Evolutionary conservation across 2,113 vertebrate species (phyloP), one percentile per base, ranked within the genome.

Genomic region (Rhinoderma darwinii): DNA sequence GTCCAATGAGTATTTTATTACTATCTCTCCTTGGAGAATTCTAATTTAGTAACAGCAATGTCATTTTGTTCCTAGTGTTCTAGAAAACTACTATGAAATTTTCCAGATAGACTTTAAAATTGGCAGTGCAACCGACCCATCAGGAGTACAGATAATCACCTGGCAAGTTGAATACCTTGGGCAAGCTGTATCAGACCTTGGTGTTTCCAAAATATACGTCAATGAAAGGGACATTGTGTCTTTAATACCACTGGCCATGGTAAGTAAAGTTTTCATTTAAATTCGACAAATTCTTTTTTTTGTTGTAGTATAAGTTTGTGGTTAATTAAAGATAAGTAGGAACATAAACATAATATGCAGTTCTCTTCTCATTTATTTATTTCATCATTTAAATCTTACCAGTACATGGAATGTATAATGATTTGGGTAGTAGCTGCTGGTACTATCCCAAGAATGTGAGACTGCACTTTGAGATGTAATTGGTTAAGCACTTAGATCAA

Each of bases 81-180:
- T 89, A 0, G 90, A 88, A 0, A 89, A 89, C 88, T 93, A 91
- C 82, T 94, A 93, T 0, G 96, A 98, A 89, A 93, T 99, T 89
- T 93, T 99, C 92, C 97, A 98, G 93, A 95, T 99, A 83, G 97
- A 98, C 79, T 95, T 99, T 59, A 94, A 96, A 79, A 91, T 98
- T 0, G 95, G 97, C 54, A 96, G 95, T 30, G 91, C 96, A 25
- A 87, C 91, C 22, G 95, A 95, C 39, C 93, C 92, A 0, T 92
- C 95, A 0, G 94, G 94, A 90, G 96, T 96, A 18, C 97, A 97
- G 91, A 93, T 97, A 32, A 96, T 98, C 91, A 94, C 95, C 0
- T 99, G 97, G 97, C 97, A 97, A 89, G 94, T 98, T 15, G 96
- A 97, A 37, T 95, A 98, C 25, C 95, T 96, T 0, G 94, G 94